These are phyloP conservation scores for Pedionomus torquatus DNA, from an alignment of 2,113 vertebrate genomes.

Conservation along the genomic window DNA sequence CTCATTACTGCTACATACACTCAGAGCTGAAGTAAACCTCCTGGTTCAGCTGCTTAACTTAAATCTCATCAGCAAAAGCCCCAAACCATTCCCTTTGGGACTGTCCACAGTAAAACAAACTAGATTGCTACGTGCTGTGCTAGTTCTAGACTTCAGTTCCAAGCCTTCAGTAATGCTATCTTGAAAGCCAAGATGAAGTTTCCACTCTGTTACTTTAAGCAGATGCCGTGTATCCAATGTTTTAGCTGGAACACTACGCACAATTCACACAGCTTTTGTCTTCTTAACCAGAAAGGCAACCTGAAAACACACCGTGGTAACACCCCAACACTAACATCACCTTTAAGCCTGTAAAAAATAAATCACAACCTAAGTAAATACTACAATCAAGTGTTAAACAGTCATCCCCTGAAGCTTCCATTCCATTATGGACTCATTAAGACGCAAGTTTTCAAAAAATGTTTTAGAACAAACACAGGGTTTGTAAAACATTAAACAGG, in stretches of 20 bases:
- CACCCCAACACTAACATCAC: not conserved
- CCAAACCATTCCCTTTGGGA: not conserved
- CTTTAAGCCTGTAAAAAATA: not conserved
- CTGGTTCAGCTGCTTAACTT: not conserved
- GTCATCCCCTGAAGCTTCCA: not conserved
- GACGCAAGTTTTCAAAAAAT: not conserved
- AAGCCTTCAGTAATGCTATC: not conserved
- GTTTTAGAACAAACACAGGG: not conserved
- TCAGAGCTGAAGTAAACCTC: not conserved
- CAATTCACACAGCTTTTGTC: not conserved
- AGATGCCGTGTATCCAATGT: too few relatives aligned
- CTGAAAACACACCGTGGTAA: not conserved
- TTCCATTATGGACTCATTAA: not conserved
- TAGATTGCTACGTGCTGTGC: not conserved
- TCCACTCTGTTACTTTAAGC: not conserved
- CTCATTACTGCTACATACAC: not conserved
- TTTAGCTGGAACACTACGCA: not conserved
- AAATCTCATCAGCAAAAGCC: not conserved
- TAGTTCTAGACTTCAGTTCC: not conserved
- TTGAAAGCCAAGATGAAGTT: not conserved
- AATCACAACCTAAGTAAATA: not conserved
- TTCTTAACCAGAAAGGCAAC: not conserved
- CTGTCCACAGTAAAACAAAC: not conserved
- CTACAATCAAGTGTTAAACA: not conserved
- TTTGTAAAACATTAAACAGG: not conserved